These are phyloP conservation scores for Yponomeuta evonymella DNA, from an alignment of 2,888 invertebrate genomes.

Conservation along the genomic window DNA sequence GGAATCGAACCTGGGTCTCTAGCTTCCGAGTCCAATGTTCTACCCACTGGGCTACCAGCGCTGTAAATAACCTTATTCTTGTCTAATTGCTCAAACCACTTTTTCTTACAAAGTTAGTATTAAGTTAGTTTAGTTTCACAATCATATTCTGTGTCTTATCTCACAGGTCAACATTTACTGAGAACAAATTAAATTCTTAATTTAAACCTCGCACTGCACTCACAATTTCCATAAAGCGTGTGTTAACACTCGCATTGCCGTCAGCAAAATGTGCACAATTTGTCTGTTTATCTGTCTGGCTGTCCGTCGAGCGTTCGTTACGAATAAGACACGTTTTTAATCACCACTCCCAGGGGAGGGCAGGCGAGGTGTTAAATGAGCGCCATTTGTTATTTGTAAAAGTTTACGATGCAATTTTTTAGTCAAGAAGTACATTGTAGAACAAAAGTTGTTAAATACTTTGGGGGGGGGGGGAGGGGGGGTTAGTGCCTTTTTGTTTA, in stretches of 20 bases:
- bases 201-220: slow-evolving; percentile 3
- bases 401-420: slow-evolving; percentile 2
- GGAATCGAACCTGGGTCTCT: too few relatives aligned
- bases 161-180: neutral
- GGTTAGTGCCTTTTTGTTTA: neutral
- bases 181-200: neutral
- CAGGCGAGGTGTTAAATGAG: slow-evolving; percentile 10
- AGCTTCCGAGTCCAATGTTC: too few relatives aligned
- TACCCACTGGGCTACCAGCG: too few relatives aligned
- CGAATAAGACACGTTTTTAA: slow-evolving; percentile 21
- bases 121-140: too few relatives aligned
- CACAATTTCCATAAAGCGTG: slow-evolving; percentile 4
- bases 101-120: too few relatives aligned
- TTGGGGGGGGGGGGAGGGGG: neutral
- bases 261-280: slow-evolving; percentile 20
- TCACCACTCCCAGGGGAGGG: slow-evolving; percentile 14
- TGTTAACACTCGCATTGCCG: slow-evolving; percentile 15
- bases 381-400: slow-evolving; percentile 5
- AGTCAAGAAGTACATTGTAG: neutral
- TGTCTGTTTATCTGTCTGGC: slow-evolving; percentile 19
- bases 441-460: neutral
- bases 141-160: neutral
- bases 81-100: too few relatives aligned
- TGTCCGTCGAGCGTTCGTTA: slow-evolving; percentile 19
- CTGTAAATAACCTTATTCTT: too few relatives aligned